Percentiles rank a stretch among this genome's conserved stretches.
Conservation (phyloP, 2,797 vertebrate species). For the Acrocephalus scirpaceus region DNA sequence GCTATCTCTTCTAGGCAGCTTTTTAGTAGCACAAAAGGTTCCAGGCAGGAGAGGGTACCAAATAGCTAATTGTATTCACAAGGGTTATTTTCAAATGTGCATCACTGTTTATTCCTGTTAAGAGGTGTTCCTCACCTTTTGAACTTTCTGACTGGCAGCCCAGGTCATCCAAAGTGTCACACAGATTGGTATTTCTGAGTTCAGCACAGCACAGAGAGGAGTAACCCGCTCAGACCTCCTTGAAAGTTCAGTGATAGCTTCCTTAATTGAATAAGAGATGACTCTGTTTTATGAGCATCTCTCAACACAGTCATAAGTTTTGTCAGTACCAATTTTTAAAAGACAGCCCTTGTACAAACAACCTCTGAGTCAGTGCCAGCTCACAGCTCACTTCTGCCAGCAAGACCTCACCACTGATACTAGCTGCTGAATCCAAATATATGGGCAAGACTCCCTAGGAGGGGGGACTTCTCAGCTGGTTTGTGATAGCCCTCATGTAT, state of each 20-base stretch:
- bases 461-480: background rate
- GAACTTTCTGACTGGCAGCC: background rate
- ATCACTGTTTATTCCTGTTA: constrained; percentile 17
- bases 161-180: background rate
- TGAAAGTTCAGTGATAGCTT: constrained; percentile 18
- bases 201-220: background rate
- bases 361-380: background rate
- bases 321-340: constrained; percentile 41
- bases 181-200: background rate
- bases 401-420: background rate
- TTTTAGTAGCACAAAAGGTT: constrained; percentile 39
- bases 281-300: constrained; percentile 35
- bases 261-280: background rate
- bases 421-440: background rate
- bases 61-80: constrained; percentile 1
- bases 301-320: constrained; percentile 47
- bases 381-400: background rate
- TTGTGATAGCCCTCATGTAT: background rate
- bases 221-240: constrained; percentile 4
- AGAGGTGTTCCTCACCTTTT: constrained; percentile 47
- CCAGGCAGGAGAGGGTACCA: constrained; percentile 24
- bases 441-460: background rate
- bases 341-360: constrained; percentile 25
- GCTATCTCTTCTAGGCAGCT: background rate
- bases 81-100: constrained; percentile 27